phyloP scores from a whole-genome alignment of 2,888 invertebrate genomes.

The Rhimphoctona megacephalus region DNA sequence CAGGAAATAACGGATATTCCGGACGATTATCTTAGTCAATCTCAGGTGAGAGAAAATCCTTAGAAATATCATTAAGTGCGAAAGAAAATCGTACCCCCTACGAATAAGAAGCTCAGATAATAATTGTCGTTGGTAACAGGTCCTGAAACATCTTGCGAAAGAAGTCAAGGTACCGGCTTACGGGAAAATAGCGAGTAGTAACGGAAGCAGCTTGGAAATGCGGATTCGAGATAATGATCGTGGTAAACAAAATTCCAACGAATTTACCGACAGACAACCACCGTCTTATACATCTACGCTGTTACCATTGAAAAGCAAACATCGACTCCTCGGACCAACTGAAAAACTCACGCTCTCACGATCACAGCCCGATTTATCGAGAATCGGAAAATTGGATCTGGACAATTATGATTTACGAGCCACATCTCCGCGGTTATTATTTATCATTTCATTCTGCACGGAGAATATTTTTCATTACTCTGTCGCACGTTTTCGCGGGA shows the following conservation, averaged over 20 bases:
- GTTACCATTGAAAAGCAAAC: constrained; percentile 81
- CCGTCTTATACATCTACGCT: constrained; percentile 81
- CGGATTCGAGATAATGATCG: constrained; percentile 80
- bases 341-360: constrained; percentile 90
- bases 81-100: not conserved
- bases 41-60: constrained; percentile 85
- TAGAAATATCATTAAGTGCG: not conserved
- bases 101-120: not conserved
- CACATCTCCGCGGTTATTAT: constrained; percentile 79
- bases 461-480: not conserved
- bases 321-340: constrained; percentile 80
- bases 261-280: constrained; percentile 79
- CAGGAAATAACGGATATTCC: constrained; percentile 94
- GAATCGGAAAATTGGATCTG: constrained; percentile 84
- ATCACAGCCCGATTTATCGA: constrained; percentile 94
- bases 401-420: constrained; percentile 81
- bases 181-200: constrained; percentile 77
- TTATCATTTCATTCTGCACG: not conserved
- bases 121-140: constrained; percentile 80
- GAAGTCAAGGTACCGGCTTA: constrained; percentile 87
- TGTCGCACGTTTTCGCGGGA: too few species aligned
- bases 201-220: constrained; percentile 80
- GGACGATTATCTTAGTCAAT: constrained; percentile 93
- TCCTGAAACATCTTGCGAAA: constrained; percentile 93
- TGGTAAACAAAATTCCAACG: constrained; percentile 78